These are phyloP conservation scores for Rhadina sibilatrix DNA, from an alignment of 2,113 vertebrate species.

Conservation along the genomic window DNA sequence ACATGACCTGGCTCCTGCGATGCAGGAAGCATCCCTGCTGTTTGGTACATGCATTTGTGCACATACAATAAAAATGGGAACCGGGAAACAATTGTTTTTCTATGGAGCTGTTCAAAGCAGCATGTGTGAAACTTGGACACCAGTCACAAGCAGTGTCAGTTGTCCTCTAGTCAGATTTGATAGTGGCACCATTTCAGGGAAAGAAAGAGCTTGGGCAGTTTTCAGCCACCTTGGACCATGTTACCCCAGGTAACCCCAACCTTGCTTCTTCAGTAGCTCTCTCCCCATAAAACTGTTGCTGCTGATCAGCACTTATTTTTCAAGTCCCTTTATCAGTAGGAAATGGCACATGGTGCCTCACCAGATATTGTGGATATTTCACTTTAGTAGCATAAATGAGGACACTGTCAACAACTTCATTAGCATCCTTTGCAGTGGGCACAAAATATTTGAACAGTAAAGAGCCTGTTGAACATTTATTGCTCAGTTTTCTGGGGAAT, in stretches of 20 bases:
- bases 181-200: background rate
- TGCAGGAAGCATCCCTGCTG: background rate
- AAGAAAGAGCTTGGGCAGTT: background rate
- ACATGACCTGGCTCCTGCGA: background rate
- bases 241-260: background rate
- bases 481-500: background rate
- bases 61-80: background rate
- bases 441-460: background rate
- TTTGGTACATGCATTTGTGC: background rate
- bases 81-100: background rate
- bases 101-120: background rate
- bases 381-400: background rate
- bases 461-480: background rate
- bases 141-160: background rate
- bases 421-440: background rate
- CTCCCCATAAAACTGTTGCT: background rate
- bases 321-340: background rate
- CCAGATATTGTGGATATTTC: background rate
- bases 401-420: background rate
- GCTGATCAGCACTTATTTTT: background rate
- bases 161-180: background rate
- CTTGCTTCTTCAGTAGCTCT: background rate
- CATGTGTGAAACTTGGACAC: background rate
- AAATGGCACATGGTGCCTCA: background rate
- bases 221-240: background rate